These are phyloP conservation scores for Parus major DNA, from an alignment of 2,113 vertebrate genomes.

Conservation along the genomic window DNA sequence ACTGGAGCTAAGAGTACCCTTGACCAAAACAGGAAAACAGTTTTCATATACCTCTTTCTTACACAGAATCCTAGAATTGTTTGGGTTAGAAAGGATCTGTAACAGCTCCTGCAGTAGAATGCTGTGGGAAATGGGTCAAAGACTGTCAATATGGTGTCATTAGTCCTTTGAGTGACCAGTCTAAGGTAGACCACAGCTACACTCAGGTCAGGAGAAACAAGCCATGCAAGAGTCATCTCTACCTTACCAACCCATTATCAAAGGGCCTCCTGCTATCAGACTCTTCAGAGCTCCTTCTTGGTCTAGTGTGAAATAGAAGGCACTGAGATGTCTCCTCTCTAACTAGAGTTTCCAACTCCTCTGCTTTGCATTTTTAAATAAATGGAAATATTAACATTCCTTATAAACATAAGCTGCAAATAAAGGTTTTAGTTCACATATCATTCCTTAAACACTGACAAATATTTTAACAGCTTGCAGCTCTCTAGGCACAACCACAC, in stretches of 20 bases:
- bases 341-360: neutral
- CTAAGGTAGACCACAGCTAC: neutral
- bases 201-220: neutral
- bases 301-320: neutral
- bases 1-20: neutral
- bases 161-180: neutral
- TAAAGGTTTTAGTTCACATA: neutral
- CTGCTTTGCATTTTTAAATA: neutral
- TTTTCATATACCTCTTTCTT: neutral
- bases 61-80: neutral
- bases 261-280: neutral
- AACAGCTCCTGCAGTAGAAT: neutral
- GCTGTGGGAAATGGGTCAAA: neutral
- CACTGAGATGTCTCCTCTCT: neutral
- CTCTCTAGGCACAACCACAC: neutral
- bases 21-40: neutral
- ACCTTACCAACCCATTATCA: neutral
- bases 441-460: neutral
- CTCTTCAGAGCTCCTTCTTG: neutral
- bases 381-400: neutral
- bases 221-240: neutral
- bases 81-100: neutral
- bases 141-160: accelerated
- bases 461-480: neutral
- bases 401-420: neutral